Base-by-base conservation (phyloP, 2,113 vertebrate genomes). In the Amblyopsis rosae region DNA sequence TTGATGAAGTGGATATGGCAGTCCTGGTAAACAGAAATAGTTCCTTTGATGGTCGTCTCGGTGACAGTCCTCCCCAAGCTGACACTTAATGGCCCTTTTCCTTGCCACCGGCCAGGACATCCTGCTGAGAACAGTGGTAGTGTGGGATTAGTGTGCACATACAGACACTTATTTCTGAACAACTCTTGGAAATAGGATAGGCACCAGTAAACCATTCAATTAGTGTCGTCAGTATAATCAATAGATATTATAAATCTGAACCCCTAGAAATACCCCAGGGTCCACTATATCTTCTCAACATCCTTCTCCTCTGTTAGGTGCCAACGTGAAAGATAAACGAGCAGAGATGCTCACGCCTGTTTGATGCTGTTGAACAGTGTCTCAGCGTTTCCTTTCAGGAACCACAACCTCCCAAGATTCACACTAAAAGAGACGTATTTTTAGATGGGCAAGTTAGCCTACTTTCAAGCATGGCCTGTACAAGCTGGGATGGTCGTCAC, bases 11-110 rank as follows among this genome's bases (percentile, higher is more conserved):
- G 75, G 74, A 82, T 72, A 82, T 53, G 2, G 51, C 70, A 48
- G 53, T 10, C 50, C 12, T 59, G 67, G 75, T 82, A 89, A 91
- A 90, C 90, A 91, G 89, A 86, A 92, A 82, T 62, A 70, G 66
- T 67, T 61, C 58, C 62, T 77, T 75, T 65, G 65, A 66, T 8
- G 66, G 51, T 50, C 72, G 16, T 79, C 68, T 71, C 61, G 15
- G 0, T 64, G 69, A 76, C 50, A 45, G 67, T 50, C 50, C 32
- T 73, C 68, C 65, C 71, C 66, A 67, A 55, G 19, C 32, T 62
- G 63, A 73, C 62, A 77, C 69, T 68, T 78, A 53, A 35, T 61
- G 17, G 60, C 60, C 75, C 72, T 82, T 32, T 51, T 81, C 77
- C 80, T 84, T 50, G 81, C 73, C 65, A 55, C 50, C 41, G 16